Percentiles rank a stretch among this genome's conserved stretches.
These are phyloP conservation scores for Eupeodes latifasciatus DNA, from an alignment of 2,888 invertebrate genomes.

Conservation along the genomic window DNA sequence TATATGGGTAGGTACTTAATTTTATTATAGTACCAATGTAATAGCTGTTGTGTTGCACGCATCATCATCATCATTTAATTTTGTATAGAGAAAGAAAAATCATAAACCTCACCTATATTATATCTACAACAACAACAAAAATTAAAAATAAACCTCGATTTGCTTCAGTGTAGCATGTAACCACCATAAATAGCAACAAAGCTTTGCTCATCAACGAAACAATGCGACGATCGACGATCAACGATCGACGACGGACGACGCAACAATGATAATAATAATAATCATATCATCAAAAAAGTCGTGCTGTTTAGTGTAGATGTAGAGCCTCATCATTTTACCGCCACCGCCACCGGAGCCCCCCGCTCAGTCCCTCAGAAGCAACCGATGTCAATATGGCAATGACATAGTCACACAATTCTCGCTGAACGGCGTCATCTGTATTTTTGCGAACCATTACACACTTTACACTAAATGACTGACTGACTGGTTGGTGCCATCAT, in stretches of 20 bases:
- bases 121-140: background rate
- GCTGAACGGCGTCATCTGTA: conserved; percentile 51
- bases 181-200: conserved; percentile 67
- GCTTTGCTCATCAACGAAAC: conserved; percentile 47
- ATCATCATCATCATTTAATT: conserved; percentile 27
- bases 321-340: too few species aligned
- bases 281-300: conserved; percentile 34
- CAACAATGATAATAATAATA: conserved; percentile 42
- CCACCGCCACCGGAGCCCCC: too few species aligned
- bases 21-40: background rate
- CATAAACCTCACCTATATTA: conserved; percentile 19
- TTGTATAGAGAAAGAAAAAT: background rate
- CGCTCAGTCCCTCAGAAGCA: background rate
- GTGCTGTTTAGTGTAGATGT: conserved; percentile 36
- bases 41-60: conserved; percentile 41
- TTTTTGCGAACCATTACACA: conserved; percentile 50
- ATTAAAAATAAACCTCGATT: conserved; percentile 41
- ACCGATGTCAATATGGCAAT: conserved; percentile 59
- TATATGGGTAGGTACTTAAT: conserved; percentile 45
- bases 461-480: conserved; percentile 21
- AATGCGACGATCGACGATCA: conserved; percentile 9
- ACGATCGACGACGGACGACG: background rate
- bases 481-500: background rate
- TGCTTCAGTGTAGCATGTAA: conserved; percentile 68
- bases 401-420: conserved; percentile 71